Conservation (phyloP, 1,140 invertebrate genomes). For the Euwallacea similis region DNA sequence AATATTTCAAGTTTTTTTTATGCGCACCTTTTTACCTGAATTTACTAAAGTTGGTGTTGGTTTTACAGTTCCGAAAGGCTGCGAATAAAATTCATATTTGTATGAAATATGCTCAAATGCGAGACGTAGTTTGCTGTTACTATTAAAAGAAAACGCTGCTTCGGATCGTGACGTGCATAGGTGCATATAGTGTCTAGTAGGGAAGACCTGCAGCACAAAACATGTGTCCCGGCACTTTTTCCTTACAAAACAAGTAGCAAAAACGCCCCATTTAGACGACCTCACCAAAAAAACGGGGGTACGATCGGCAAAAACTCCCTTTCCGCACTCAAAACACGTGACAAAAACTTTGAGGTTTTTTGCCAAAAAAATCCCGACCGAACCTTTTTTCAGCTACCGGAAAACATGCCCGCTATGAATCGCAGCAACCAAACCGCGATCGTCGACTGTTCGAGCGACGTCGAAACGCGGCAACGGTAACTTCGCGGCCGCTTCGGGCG, state of each 20-base stretch:
- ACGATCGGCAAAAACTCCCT: slow-evolving; percentile 23
- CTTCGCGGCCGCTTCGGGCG: slow-evolving; percentile 33
- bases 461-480: slow-evolving; percentile 31
- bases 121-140: too few species aligned
- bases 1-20: slow-evolving; percentile 7
- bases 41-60: too few species aligned
- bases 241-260: slow-evolving; percentile 13
- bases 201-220: neutral
- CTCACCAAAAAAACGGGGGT: slow-evolving; percentile 17
- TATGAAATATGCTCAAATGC: too few species aligned
- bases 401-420: slow-evolving; percentile 33
- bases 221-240: slow-evolving; percentile 18
- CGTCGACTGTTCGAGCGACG: slow-evolving; percentile 28
- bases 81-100: too few species aligned
- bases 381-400: slow-evolving; percentile 26
- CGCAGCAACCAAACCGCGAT: slow-evolving; percentile 35
- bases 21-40: too few species aligned
- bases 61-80: too few species aligned
- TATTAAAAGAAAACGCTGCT: too few species aligned
- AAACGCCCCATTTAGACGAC: slow-evolving; percentile 11
- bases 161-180: too few species aligned
- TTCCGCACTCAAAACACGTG: neutral
- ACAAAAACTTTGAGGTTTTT: slow-evolving; percentile 5
- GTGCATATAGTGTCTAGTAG: neutral
- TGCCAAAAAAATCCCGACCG: slow-evolving; percentile 23